Evolutionary conservation across 2,888 invertebrate species (phyloP).

Genomic region (Melinopterus prodromus): DNA sequence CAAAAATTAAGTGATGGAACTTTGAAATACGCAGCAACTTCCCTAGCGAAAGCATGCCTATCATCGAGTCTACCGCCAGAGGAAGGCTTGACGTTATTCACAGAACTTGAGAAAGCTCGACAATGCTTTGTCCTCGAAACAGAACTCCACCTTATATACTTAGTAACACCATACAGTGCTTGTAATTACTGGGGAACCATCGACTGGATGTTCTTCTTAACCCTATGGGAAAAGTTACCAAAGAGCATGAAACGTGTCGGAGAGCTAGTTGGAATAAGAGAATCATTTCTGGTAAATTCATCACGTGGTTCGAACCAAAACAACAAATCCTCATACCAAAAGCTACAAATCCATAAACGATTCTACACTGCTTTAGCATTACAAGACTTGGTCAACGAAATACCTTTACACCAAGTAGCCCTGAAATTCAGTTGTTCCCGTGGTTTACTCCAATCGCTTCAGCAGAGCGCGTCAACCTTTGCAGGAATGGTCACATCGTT

Average conservation of each 20-base stretch:
- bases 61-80: constrained; percentile 94
- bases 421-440: constrained; percentile 85
- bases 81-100: constrained; percentile 88
- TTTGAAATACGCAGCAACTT: constrained; percentile 75
- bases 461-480: constrained; percentile 94
- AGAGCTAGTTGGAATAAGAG: constrained; percentile 86
- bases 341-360: constrained; percentile 73
- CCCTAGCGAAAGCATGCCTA: constrained; percentile 91
- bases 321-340: constrained; percentile 62
- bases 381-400: constrained; percentile 92
- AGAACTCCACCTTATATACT: constrained; percentile 93
- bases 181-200: constrained; percentile 80
- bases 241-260: constrained; percentile 86
- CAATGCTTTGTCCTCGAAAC: constrained; percentile 92
- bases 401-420: constrained; percentile 82
- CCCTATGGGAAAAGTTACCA: constrained; percentile 83
- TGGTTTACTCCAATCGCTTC: constrained; percentile 91
- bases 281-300: constrained; percentile 83
- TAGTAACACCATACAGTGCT: constrained; percentile 93
- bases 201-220: constrained; percentile 83
- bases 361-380: constrained; percentile 92
- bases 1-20: constrained; percentile 64
- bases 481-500: constrained; percentile 95
- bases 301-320: constrained; percentile 72
- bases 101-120: constrained; percentile 89